A percentile compares a stretch with the other conserved stretches of the same genome.
Evolutionary conservation across 1,140 invertebrate species (phyloP).

Genomic region (Nilaparvata lugens): DNA sequence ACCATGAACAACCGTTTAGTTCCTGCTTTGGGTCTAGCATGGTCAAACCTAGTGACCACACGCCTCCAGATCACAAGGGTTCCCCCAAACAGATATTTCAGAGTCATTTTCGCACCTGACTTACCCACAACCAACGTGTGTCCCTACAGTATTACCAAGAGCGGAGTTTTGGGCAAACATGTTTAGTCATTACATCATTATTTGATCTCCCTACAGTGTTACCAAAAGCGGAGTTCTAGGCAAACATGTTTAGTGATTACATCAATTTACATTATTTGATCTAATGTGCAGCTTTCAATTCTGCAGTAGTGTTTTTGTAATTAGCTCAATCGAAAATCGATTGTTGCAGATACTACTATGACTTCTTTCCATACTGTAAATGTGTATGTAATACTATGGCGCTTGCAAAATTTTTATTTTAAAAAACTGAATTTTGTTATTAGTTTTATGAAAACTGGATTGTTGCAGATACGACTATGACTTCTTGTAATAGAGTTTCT

Average conservation of each 20-base stretch:
- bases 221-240: not conserved
- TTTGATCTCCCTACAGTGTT: constrained; percentile 5
- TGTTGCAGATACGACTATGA: no score
- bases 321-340: no score
- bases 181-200: not conserved
- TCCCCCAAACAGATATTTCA: constrained; percentile 1
- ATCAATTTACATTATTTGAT: no score
- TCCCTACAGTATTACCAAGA: constrained; percentile 6
- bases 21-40: constrained; percentile 53
- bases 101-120: constrained; percentile 11
- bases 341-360: no score
- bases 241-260: not conserved
- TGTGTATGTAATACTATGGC: no score
- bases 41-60: constrained; percentile 57
- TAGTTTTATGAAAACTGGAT: no score
- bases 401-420: no score
- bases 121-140: constrained; percentile 8
- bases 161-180: not conserved
- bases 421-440: no score
- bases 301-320: no score
- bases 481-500: no score
- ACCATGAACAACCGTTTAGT: constrained; percentile 26
- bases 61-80: constrained; percentile 41
- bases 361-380: no score
- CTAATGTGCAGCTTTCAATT: no score